Evolutionary conservation across 1,140 invertebrate genomes (phyloP), one percentile per base, ranked within the genome.

Genomic region (Pachyrhynchus sulphureomaculatus): DNA sequence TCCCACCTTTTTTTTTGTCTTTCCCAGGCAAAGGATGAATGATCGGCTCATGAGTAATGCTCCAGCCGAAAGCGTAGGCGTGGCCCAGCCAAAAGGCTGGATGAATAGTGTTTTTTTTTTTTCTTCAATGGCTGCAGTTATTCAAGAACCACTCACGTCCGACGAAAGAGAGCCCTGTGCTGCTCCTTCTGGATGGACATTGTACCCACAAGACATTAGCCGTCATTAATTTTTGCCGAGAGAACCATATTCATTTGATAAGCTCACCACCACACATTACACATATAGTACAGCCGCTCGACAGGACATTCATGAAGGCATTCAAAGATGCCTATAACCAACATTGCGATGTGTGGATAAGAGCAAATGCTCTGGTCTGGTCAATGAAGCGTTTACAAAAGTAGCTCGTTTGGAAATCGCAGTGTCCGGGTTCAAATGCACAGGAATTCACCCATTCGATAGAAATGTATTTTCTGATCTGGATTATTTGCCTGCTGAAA

Each of bases 271-370:
- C 73, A 72, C 70, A 6, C 72, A 76, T 49, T 10, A 24, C 52
- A 3, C 52, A 26, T 24, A 70, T 69, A 42, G 62, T 77, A 0
- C 75, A 76, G 41, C 72, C 72, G 8, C 45, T 76, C 8, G 73
- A 78, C 54, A 49, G 73, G 33, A 47, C 68, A 6, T 71, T 77
- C 33, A 74, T 77, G 67, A 75, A 74, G 45, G 72, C 74, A 10
- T 75, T 76, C 20, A 77, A 75, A 70, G 34, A 70, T 60, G 68
- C 69, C 8, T 79, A 75, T 47, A 62, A 68, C n/a, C 26, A 66
- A 55, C 42, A 29, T 41, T 68, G 68, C 54, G 63, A 51, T 20
- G 18, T 72, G 68, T 71, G 70, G 67, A 74, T 77, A 65, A 68
- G 70, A 67, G 15, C 45, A 23, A 73, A 75, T 62, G 34, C 70